phyloP scores from a whole-genome alignment of 2,113 vertebrate species.

The Rutilus rutilus region DNA sequence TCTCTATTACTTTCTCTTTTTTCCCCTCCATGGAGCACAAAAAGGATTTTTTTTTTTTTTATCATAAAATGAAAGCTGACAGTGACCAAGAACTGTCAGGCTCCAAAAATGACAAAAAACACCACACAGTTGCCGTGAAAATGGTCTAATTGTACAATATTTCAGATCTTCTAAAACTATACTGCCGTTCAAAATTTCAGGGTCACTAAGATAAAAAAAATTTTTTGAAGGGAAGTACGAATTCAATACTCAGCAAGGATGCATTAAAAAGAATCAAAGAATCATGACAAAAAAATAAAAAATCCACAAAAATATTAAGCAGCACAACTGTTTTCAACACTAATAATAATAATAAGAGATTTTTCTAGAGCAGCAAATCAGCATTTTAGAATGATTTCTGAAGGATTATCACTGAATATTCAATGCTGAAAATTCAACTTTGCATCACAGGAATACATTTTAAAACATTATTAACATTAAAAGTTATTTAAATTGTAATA shows the following conservation, averaged over 20 bases:
- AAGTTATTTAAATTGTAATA: too few species aligned
- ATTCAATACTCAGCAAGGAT: background rate
- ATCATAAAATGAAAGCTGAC: background rate
- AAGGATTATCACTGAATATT: too few species aligned
- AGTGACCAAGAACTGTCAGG: background rate
- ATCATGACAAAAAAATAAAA: too few species aligned
- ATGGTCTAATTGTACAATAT: background rate
- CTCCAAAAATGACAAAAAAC: background rate
- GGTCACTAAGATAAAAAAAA: fast-evolving
- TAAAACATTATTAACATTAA: too few species aligned
- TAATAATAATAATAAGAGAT: too few species aligned
- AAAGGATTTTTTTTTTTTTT: background rate
- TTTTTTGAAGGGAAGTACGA: too few species aligned
- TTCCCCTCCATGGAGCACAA: background rate
- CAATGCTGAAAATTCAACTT: too few species aligned
- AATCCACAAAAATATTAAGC: too few species aligned
- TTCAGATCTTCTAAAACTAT: background rate
- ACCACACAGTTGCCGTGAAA: background rate
- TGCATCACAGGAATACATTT: too few species aligned
- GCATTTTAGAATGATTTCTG: too few species aligned
- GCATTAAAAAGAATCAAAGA: background rate
- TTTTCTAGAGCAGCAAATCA: too few species aligned
- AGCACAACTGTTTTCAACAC: too few species aligned
- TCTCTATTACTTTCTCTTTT: background rate
- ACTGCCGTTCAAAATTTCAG: background rate